A percentile compares a stretch with the other conserved stretches of the same genome.
Conservation (phyloP, 2,113 vertebrate species). For the Clarias macrocephalus region DNA sequence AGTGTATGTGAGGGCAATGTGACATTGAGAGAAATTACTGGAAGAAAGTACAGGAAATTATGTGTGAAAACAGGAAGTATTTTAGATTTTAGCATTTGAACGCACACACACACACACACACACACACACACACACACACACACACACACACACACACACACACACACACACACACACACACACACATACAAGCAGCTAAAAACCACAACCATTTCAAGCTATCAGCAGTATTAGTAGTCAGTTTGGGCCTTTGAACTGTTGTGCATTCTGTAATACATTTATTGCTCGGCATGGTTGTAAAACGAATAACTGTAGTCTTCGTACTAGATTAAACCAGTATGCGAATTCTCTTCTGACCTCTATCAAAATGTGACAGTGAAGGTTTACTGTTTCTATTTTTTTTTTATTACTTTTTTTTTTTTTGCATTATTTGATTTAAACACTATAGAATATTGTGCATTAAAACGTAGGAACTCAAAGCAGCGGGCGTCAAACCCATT, state of each 20-base stretch:
- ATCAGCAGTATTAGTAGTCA: background rate
- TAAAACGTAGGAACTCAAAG: background rate
- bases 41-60: background rate
- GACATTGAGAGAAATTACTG: constrained; percentile 24
- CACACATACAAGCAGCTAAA: background rate
- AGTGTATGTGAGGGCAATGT: background rate
- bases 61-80: background rate
- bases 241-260: background rate
- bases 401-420: background rate
- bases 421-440: background rate
- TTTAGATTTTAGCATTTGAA: background rate
- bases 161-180: constrained; percentile 3
- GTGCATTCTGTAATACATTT: background rate
- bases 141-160: background rate
- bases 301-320: background rate
- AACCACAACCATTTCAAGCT: background rate
- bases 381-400: background rate
- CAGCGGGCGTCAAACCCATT: too few relatives aligned
- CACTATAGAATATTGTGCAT: background rate
- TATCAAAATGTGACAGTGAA: background rate
- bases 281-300: background rate
- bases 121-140: background rate
- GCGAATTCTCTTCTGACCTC: background rate
- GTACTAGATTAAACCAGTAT: background rate
- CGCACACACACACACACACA: too few relatives aligned